Percentiles rank a stretch among this genome's conserved stretches.
These are phyloP conservation scores for Potorous gilbertii DNA, from an alignment of 2,797 vertebrate genomes.

Conservation along the genomic window DNA sequence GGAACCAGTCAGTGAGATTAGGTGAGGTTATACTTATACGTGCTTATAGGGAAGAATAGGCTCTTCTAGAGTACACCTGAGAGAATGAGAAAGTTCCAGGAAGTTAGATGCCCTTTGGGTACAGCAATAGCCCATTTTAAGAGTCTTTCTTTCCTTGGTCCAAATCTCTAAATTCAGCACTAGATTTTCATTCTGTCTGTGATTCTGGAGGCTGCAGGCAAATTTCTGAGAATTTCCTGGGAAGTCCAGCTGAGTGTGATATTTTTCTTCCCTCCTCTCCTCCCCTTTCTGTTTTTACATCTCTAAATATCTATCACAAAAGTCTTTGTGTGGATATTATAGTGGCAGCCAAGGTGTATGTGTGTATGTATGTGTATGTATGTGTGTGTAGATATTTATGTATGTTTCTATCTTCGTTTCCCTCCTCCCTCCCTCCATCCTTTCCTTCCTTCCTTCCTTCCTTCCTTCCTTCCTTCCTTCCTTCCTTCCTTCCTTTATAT, in stretches of 20 bases:
- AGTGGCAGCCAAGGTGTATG: not conserved
- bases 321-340: not conserved
- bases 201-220: not conserved
- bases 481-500: not conserved
- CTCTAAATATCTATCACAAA: not conserved
- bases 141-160: not conserved
- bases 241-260: not conserved
- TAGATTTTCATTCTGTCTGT: not conserved
- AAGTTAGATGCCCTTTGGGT: not conserved
- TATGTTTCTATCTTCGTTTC: no score
- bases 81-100: not conserved
- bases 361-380: not conserved
- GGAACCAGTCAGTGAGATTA: not conserved
- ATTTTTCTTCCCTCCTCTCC: not conserved
- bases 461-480: no score
- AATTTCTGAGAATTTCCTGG: constrained; percentile 17
- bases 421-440: no score
- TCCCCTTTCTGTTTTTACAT: not conserved
- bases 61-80: not conserved
- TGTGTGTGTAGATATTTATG: no score
- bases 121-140: not conserved
- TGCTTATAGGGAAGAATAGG: not conserved
- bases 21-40: not conserved
- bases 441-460: no score
- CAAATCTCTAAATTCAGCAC: not conserved